These are phyloP conservation scores for Endotricha flammealis DNA, from an alignment of 2,888 invertebrate genomes.

Conservation along the genomic window DNA sequence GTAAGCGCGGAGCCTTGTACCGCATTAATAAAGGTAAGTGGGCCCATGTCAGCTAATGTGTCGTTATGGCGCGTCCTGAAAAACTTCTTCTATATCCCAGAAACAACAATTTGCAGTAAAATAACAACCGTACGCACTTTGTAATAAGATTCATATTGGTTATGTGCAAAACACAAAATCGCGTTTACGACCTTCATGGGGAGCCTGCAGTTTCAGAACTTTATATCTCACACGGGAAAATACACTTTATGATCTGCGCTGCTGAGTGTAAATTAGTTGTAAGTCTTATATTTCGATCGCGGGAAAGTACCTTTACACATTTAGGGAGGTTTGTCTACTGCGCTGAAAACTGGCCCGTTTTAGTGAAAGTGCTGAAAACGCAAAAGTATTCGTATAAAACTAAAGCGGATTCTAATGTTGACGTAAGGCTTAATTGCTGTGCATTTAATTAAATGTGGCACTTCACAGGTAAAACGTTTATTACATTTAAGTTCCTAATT, in stretches of 20 bases:
- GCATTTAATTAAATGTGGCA: too few relatives aligned
- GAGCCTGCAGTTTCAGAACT: conserved; percentile 52
- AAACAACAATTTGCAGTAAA: conserved; percentile 25
- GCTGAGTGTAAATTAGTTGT: conserved; percentile 28
- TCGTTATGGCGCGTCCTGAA: conserved; percentile 68
- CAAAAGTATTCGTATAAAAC: conserved; percentile 24
- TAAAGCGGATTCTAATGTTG: conserved; percentile 6
- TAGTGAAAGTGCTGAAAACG: conserved; percentile 45
- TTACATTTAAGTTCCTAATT: too few relatives aligned
- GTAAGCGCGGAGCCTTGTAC: conserved; percentile 61
- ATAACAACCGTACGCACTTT: conserved; percentile 27
- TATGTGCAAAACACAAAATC: conserved; percentile 24
- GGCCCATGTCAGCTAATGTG: conserved; percentile 68
- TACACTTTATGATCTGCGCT: conserved; percentile 33
- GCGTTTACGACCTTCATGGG: conserved; percentile 52
- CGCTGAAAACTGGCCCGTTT: conserved; percentile 40
- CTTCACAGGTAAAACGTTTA: too few relatives aligned
- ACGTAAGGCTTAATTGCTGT: background rate
- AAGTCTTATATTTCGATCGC: conserved; percentile 37
- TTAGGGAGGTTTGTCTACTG: conserved; percentile 34
- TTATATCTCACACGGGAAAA: conserved; percentile 30
- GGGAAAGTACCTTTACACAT: conserved; percentile 33
- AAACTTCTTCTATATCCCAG: conserved; percentile 58
- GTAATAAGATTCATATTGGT: conserved; percentile 33
- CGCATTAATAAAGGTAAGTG: conserved; percentile 73